These are phyloP conservation scores for Caenorhabditis tropicalis DNA, from an alignment of 1,140 invertebrate genomes.

Conservation along the genomic window DNA sequence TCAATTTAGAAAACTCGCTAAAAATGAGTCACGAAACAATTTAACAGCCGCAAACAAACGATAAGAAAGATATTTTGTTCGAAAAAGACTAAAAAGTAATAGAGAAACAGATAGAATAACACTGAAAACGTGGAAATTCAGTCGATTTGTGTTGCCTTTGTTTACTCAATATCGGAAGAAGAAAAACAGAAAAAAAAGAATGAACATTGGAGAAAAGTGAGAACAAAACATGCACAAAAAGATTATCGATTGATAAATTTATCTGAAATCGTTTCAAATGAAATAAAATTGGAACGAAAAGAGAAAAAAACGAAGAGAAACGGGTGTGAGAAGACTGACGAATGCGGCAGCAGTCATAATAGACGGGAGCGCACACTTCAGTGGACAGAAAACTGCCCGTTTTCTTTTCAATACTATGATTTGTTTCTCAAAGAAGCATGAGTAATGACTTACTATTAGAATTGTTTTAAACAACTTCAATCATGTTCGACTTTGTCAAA, in stretches of 20 bases:
- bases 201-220: neutral
- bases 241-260: neutral
- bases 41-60: no score
- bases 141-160: neutral
- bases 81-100: neutral
- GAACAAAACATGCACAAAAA: neutral
- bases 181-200: neutral
- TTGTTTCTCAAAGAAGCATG: neutral
- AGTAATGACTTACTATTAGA: no score
- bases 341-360: neutral
- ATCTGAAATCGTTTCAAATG: neutral
- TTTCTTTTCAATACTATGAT: neutral
- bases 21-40: neutral
- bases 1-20: neutral
- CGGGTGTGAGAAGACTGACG: neutral
- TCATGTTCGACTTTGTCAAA: no score
- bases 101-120: neutral
- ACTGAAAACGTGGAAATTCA: neutral
- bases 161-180: neutral
- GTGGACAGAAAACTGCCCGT: neutral
- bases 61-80: neutral
- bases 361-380: neutral
- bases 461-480: no score
- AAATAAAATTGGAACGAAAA: neutral
- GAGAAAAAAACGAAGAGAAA: neutral